These are phyloP conservation scores for Phylloscopus trochilus DNA, from an alignment of 2,113 vertebrate species.

Conservation along the genomic window DNA sequence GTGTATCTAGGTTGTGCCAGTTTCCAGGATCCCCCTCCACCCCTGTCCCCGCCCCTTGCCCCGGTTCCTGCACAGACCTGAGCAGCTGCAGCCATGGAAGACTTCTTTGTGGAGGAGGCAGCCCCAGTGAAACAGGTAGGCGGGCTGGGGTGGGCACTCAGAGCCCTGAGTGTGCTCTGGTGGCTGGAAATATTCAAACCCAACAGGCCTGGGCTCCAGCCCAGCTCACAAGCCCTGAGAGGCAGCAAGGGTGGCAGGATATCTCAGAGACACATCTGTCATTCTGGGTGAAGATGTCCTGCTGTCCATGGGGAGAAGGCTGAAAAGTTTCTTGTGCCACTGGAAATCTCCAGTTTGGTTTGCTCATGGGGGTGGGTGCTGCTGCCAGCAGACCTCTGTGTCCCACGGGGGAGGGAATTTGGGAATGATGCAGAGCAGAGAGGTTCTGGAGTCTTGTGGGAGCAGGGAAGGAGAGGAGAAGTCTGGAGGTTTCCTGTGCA, in stretches of 20 bases:
- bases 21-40: constrained; percentile 55
- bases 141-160: background rate
- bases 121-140: constrained; percentile 38
- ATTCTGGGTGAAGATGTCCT: background rate
- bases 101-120: constrained; percentile 46
- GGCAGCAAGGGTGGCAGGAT: background rate
- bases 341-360: background rate
- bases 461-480: background rate
- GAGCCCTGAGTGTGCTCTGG: rapidly evolving
- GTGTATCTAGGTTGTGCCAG: constrained; percentile 39
- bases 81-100: constrained; percentile 39
- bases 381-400: background rate
- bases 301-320: background rate
- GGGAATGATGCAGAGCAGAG: background rate
- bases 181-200: background rate
- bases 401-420: background rate
- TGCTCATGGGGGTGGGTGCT: background rate
- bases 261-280: background rate
- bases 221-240: background rate
- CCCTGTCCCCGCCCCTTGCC: constrained; percentile 64
- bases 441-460: background rate
- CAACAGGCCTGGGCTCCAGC: background rate
- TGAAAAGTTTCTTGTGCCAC: background rate
- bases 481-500: background rate
- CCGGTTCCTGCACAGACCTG: constrained; percentile 32